These are phyloP conservation scores for Gymnocephalus cernua DNA, from an alignment of 2,113 vertebrate genomes.

Conservation along the genomic window DNA sequence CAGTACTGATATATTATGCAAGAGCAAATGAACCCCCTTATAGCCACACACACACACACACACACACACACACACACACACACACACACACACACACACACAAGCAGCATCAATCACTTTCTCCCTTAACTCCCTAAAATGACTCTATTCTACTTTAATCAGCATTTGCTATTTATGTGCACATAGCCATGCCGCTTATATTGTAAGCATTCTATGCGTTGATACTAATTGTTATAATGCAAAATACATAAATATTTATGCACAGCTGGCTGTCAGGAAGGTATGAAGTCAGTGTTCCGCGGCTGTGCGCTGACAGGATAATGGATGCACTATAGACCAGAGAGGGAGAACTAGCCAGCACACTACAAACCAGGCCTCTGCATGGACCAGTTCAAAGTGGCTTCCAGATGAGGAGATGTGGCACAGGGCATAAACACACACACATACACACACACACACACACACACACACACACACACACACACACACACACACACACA, in stretches of 20 bases:
- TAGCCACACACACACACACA: background rate
- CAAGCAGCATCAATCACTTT: slow-evolving; percentile 20
- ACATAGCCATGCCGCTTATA: background rate
- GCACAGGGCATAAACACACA: background rate
- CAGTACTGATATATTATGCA: slow-evolving; percentile 13
- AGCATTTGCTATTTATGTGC: background rate
- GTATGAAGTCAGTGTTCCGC: slow-evolving; percentile 65
- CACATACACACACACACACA: background rate
- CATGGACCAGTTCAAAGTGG: slow-evolving; percentile 39
- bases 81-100: background rate
- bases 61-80: background rate
- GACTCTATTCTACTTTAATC: slow-evolving; percentile 23
- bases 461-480: slow-evolving; percentile 6
- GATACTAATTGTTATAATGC: slow-evolving; percentile 35
- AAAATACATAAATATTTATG: slow-evolving; percentile 35
- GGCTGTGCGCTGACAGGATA: slow-evolving; percentile 59
- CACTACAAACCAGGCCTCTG: slow-evolving; percentile 18
- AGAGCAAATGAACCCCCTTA: background rate
- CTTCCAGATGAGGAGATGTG: slow-evolving; percentile 63
- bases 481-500: background rate
- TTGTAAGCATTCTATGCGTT: slow-evolving; percentile 1
- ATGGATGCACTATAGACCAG: slow-evolving; percentile 55
- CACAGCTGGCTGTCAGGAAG: slow-evolving; percentile 38
- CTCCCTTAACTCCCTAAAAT: slow-evolving; percentile 29
- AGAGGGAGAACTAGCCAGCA: slow-evolving; percentile 38